Evolutionary conservation across 2,113 vertebrate species (phyloP).

Genomic region (Channa argus): DNA sequence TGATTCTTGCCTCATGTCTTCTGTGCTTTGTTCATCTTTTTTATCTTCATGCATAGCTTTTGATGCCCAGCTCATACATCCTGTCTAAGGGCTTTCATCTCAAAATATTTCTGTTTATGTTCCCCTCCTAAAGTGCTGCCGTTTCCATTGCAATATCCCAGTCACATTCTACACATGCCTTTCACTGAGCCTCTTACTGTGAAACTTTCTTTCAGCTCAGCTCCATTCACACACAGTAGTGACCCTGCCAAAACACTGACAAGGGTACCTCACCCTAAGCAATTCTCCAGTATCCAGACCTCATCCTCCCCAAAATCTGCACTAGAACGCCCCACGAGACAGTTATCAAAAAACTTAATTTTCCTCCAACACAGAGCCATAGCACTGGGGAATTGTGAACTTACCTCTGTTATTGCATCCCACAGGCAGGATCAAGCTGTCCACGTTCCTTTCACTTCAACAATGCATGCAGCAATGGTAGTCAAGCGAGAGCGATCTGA

Average conservation of each 20-base stretch:
- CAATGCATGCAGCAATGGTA: constrained; percentile 74
- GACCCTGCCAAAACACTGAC: constrained; percentile 82
- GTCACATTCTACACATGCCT: constrained; percentile 83
- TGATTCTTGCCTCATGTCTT: constrained; percentile 21
- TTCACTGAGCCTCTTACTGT: constrained; percentile 74
- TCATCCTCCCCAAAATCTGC: constrained; percentile 35
- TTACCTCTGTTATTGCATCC: constrained; percentile 77
- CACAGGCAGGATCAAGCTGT: constrained; percentile 68
- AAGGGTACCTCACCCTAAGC: constrained; percentile 59
- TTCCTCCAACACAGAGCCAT: constrained; percentile 34
- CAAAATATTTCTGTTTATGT: not conserved
- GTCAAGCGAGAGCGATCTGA: constrained; percentile 78
- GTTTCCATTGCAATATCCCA: constrained; percentile 39
- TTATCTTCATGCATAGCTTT: too few species aligned
- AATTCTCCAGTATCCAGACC: constrained; percentile 48
- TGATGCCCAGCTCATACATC: too few species aligned
- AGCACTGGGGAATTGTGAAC: constrained; percentile 42
- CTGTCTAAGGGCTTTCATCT: not conserved
- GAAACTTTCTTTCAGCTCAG: constrained; percentile 78
- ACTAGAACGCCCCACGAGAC: constrained; percentile 19
- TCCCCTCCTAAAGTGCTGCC: constrained; percentile 12
- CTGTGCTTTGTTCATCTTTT: not conserved
- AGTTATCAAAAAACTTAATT: constrained; percentile 17
- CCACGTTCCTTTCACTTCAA: constrained; percentile 74
- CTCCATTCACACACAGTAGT: constrained; percentile 75